A percentile compares a stretch with the other conserved stretches of the same genome.
Evolutionary conservation across 92 coral and sea anemone genomes (phyloP).

Genomic region (Pocillopora meandrina): DNA sequence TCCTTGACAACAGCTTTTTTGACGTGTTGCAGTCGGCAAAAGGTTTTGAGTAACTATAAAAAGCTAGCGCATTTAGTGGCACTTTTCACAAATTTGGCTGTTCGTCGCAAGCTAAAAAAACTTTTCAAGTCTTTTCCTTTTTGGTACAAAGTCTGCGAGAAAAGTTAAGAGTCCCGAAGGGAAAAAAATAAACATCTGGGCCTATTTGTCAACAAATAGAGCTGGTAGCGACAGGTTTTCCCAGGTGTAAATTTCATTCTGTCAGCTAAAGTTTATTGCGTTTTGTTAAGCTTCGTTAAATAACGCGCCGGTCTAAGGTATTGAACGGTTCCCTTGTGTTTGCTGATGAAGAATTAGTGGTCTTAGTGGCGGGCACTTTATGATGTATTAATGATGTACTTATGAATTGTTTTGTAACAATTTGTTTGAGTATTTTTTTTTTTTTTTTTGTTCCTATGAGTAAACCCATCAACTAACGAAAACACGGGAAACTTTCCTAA

Average conservation of each 20-base stretch:
- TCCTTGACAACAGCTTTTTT: constrained; percentile 21
- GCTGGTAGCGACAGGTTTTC: not conserved
- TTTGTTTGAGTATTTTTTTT: too few relatives aligned
- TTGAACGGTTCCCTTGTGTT: constrained; percentile 13
- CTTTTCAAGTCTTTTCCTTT: not conserved
- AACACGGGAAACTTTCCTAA: too few relatives aligned
- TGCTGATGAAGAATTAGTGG: not conserved
- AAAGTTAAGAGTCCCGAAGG: not conserved
- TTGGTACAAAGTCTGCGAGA: not conserved
- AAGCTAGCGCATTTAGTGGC: not conserved
- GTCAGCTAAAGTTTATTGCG: not conserved
- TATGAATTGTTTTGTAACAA: not conserved
- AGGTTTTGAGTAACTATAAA: not conserved
- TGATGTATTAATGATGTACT: constrained; percentile 23
- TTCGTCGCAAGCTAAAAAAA: not conserved
- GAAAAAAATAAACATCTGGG: not conserved
- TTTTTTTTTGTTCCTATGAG: too few relatives aligned
- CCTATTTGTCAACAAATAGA: not conserved
- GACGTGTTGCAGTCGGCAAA: not conserved
- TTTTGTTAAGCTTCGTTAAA: constrained; percentile 9
- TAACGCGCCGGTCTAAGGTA: not conserved
- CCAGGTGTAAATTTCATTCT: not conserved
- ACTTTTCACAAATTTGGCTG: not conserved
- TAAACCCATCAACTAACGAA: too few relatives aligned
- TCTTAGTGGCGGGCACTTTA: not conserved